Evolutionary conservation across 2,888 invertebrate genomes (phyloP), one percentile per base, ranked within the genome.

Genomic region (Tetropium fuscum): DNA sequence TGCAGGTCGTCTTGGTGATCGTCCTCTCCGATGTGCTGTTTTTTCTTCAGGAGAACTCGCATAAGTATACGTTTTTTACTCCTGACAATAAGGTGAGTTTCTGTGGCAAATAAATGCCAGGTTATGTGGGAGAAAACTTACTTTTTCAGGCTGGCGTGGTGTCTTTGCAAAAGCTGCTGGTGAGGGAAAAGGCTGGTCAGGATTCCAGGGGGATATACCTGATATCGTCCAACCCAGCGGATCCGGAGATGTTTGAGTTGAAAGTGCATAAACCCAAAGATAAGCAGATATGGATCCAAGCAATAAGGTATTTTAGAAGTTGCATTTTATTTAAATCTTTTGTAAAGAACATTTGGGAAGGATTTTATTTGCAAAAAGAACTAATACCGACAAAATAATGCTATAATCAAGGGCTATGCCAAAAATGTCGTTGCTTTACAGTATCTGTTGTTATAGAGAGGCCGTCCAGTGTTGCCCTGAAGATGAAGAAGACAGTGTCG

Each of bases 221-320:
- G 53, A 96, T 98, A 72, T 94, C 94, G 67, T 94, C 95, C 69
- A 95, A 95, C 76, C 94, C 95, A 3, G 87, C 90, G 2, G 93
- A 93, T 77, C 97, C 97, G 0, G 97, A 97, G 84, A 97, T 98
- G 97, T 97, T 97, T 79, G 97, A 97, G 79, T 84, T 98, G 49
- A 90, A 96, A 76, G 89, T 90, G 18, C 93, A 94, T 74, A 88
- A 92, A 65, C 95, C 95, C 20, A 94, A 94, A 80, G 95, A 97
- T 74, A 93, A 95, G 77, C 91, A 92, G 74, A 84, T 87, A 7
- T 97, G 97, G 97, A 94, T 97, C 78, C 90, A 91, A 74, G 89
- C 92, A 30, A 91, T 97, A 72, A 87, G 94, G 86, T 90, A 78
- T 48, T 32, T 30, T 13, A 32, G 7, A 36, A 32, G n/a, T 18